phyloP scores from a whole-genome alignment of 2,113 vertebrate species.

The Salvator merianae region DNA sequence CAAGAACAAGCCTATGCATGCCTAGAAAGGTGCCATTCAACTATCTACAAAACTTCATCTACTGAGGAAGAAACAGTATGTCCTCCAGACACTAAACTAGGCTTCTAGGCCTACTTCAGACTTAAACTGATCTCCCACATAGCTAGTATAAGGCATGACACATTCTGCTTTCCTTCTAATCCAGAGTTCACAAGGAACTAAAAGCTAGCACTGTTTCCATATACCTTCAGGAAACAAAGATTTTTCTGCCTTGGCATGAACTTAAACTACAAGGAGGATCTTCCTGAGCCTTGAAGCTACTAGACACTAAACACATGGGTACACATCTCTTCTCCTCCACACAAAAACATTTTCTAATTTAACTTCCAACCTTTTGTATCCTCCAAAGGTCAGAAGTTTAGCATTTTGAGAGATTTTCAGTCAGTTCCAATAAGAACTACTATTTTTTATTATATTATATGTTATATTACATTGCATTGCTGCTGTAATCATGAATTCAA shows the following conservation, averaged over 20 bases:
- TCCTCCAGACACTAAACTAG: not conserved
- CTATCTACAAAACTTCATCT: too few species aligned
- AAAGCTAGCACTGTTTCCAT: not conserved
- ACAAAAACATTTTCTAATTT: too few species aligned
- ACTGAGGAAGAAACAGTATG: not conserved
- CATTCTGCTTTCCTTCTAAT: not conserved
- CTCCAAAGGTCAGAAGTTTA: too few species aligned
- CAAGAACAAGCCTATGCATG: not conserved
- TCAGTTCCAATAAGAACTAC: too few species aligned
- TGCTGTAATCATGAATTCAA: too few species aligned
- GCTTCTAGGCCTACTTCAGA: not conserved
- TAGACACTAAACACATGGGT: too few species aligned
- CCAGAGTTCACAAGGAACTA: not conserved
- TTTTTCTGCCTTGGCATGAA: not conserved
- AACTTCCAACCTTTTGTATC: too few species aligned
- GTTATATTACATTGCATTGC: too few species aligned
- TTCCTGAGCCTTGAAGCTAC: not conserved
- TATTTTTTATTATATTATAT: too few species aligned
- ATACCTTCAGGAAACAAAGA: not conserved
- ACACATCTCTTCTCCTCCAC: not conserved
- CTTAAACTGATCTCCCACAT: not conserved
- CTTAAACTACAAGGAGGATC: not conserved
- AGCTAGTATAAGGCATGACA: not conserved
- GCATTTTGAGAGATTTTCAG: too few species aligned
- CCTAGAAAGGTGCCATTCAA: too few species aligned